phyloP scores from a whole-genome alignment of 2,113 vertebrate genomes.

The Epinephelus cyanopodus region DNA sequence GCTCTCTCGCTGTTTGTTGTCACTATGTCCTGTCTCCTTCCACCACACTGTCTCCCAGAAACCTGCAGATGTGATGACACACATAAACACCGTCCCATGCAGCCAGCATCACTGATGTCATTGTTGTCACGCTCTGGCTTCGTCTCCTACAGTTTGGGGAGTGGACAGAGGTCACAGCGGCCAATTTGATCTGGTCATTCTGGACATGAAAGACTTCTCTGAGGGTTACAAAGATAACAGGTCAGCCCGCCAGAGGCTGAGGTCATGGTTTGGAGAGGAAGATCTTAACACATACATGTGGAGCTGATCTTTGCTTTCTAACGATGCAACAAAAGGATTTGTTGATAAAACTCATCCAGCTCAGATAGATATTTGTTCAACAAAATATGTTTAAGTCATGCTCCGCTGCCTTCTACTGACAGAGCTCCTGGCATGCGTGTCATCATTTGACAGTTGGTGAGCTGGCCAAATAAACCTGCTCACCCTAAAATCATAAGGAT shows the following conservation, averaged over 20 bases:
- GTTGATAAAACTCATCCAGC: conserved; percentile 25
- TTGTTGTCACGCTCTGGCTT: conserved; percentile 9
- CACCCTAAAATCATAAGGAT: conserved; percentile 38
- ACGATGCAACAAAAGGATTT: neutral
- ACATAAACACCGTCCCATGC: conserved; percentile 16
- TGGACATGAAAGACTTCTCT: conserved; percentile 35
- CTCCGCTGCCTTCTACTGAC: conserved; percentile 22
- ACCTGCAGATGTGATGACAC: conserved; percentile 23
- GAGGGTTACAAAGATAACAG: conserved; percentile 48
- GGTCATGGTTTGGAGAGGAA: conserved; percentile 34
- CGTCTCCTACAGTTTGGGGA: conserved; percentile 20
- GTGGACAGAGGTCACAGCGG: conserved; percentile 19
- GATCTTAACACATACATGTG: conserved; percentile 2
- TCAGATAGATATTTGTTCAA: conserved; percentile 35
- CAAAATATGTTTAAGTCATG: conserved; percentile 33
- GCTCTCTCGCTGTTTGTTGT: conserved; percentile 17
- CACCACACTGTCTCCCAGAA: neutral
- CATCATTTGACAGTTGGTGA: conserved; percentile 28
- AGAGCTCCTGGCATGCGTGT: neutral
- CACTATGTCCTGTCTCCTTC: neutral
- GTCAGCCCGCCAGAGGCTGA: conserved; percentile 40
- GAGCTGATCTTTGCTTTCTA: conserved; percentile 30
- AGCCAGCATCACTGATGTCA: conserved; percentile 35
- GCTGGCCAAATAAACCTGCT: conserved; percentile 44
- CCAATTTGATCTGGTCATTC: conserved; percentile 1